Conservation (phyloP, 2,888 invertebrate species). For the Hydraecia micacea region DNA sequence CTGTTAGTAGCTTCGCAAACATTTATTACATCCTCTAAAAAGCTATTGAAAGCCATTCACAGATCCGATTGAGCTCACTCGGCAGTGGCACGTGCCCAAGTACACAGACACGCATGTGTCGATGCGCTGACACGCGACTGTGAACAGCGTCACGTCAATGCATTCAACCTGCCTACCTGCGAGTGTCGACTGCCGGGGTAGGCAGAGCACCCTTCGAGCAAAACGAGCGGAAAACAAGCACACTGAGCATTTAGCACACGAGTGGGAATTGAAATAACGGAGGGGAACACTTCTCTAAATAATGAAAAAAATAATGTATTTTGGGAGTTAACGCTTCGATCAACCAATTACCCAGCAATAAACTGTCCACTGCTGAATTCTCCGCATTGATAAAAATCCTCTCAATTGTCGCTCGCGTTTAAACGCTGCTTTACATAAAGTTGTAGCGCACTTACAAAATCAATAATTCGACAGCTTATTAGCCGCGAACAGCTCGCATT, state of each 20-base stretch:
- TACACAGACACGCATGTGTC: constrained; percentile 15
- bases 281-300: constrained; percentile 16
- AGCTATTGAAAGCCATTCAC: constrained; percentile 1
- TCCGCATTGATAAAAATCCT: not conserved
- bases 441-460: constrained; percentile 5
- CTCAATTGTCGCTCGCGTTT: not conserved
- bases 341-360: not conserved
- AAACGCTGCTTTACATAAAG: not conserved
- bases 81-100: constrained; percentile 21
- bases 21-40: not conserved
- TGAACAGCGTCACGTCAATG: constrained; percentile 15
- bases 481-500: constrained; percentile 24
- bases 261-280: constrained; percentile 26
- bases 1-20: not conserved
- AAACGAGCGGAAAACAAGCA: constrained; percentile 45
- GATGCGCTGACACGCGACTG: constrained; percentile 27
- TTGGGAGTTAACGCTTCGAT: constrained; percentile 23
- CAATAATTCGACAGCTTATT: constrained; percentile 26
- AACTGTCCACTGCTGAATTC: not conserved
- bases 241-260: constrained; percentile 37
- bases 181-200: constrained; percentile 10
- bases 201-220: constrained; percentile 25
- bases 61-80: constrained; percentile 7
- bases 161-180: constrained; percentile 32
- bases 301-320: not conserved